Conservation (phyloP, 1,140 invertebrate genomes). For the fruit fly (Drosophila melanogaster) region DNA sequence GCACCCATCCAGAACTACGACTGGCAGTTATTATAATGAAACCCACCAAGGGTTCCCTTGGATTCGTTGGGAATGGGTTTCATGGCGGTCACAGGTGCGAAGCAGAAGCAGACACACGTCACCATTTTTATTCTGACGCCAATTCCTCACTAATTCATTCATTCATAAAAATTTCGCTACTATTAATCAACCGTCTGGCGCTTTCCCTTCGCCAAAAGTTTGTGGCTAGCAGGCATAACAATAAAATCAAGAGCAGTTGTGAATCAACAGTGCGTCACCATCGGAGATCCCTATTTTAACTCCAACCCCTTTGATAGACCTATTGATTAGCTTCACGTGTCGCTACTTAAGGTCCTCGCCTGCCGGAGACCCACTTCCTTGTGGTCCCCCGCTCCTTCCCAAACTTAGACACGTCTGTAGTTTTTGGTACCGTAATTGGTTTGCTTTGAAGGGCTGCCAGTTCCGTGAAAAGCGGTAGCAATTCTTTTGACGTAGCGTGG, state of each 20-base stretch:
- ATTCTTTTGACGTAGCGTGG: slow-evolving; percentile 47
- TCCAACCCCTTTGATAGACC: slow-evolving; percentile 12
- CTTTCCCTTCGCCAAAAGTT: background rate
- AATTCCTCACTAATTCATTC: slow-evolving; percentile 63
- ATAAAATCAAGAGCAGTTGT: slow-evolving; percentile 70
- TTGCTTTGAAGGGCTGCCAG: slow-evolving; percentile 2
- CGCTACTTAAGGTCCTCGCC: slow-evolving; percentile 45
- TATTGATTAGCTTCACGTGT: slow-evolving; percentile 79
- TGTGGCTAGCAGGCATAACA: slow-evolving; percentile 49
- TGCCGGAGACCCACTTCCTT: background rate
- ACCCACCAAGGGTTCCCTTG: slow-evolving; percentile 5
- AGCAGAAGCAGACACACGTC: slow-evolving; percentile 51
- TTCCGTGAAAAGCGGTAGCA: slow-evolving; percentile 4
- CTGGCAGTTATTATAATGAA: slow-evolving; percentile 65
- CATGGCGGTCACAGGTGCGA: slow-evolving; percentile 57
- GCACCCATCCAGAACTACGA: slow-evolving; percentile 29
- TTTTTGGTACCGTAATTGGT: slow-evolving; percentile 45
- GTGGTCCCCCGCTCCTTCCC: slow-evolving; percentile 4
- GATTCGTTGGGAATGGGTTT: slow-evolving; percentile 6
- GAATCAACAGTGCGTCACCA: slow-evolving; percentile 80
- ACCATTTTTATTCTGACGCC: slow-evolving; percentile 62
- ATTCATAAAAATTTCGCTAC: slow-evolving; percentile 73
- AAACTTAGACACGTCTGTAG: slow-evolving; percentile 61
- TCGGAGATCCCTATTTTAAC: background rate
- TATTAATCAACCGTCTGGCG: slow-evolving; percentile 61